phyloP scores from a whole-genome alignment of 2,113 vertebrate genomes.

The Brachypodius melanocephalos region DNA sequence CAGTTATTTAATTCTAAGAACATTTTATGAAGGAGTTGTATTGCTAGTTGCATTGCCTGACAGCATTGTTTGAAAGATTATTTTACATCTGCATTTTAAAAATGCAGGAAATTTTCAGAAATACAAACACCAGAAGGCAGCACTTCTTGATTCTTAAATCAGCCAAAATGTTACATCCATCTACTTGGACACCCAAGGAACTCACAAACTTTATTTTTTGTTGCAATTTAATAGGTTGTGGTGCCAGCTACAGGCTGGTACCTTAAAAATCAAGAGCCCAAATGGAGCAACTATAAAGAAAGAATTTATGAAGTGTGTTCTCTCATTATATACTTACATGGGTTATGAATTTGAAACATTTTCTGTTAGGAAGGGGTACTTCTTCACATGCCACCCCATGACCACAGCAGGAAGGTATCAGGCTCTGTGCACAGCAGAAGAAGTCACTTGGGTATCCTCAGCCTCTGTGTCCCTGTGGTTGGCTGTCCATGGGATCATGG shows the following conservation, averaged over 20 bases:
- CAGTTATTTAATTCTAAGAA: background rate
- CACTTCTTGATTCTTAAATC: background rate
- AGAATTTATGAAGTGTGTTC: background rate
- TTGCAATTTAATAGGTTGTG: background rate
- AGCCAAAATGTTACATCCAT: background rate
- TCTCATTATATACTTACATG: background rate
- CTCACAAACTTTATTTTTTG: background rate
- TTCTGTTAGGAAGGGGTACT: background rate
- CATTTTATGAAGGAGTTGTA: background rate
- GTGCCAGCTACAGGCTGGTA: background rate
- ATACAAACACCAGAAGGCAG: background rate
- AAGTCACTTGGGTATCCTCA: background rate
- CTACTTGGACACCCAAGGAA: background rate
- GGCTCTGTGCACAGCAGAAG: background rate
- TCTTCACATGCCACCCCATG: background rate
- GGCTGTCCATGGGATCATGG: fast-evolving
- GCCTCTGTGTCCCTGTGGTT: background rate
- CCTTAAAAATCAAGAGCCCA: background rate
- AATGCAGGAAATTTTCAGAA: background rate
- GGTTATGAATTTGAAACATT: background rate
- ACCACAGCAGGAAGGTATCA: background rate
- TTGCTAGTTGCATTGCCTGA: background rate
- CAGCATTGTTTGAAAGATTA: background rate
- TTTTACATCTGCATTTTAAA: background rate
- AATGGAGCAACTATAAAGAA: background rate